Evolutionary conservation across 2,113 vertebrate genomes (phyloP).

Genomic region (Tychaedon coryphoeus): DNA sequence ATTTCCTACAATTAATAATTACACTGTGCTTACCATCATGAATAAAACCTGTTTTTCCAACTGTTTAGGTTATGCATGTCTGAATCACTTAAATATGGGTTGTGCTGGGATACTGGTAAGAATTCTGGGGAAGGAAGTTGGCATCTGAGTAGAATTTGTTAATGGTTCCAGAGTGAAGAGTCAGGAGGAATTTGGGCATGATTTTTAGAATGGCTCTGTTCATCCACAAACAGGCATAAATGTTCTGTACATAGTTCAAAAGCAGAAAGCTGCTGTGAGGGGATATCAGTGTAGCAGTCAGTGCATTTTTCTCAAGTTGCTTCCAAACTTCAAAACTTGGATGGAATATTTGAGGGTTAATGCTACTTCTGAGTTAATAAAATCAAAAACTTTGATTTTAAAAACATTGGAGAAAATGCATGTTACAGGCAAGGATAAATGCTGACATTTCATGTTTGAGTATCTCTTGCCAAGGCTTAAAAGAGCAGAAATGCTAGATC

Average conservation of each 20-base stretch:
- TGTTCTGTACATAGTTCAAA: neutral
- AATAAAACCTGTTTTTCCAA: neutral
- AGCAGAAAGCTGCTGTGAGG: neutral
- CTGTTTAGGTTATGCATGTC: neutral
- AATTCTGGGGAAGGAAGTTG: neutral
- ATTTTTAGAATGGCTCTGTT: neutral
- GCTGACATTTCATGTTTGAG: neutral
- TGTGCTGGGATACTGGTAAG: neutral
- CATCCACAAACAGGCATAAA: neutral
- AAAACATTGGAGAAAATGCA: neutral
- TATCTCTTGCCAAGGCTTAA: neutral
- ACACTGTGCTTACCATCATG: neutral
- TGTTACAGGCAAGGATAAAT: neutral
- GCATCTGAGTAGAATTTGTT: neutral
- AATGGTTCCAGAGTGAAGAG: neutral
- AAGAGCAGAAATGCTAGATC: constrained; percentile 17
- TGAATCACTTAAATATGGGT: neutral
- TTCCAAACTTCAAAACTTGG: neutral
- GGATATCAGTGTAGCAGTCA: neutral
- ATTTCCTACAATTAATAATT: neutral
- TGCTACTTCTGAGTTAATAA: neutral
- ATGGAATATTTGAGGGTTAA: neutral
- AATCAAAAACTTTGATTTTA: neutral
- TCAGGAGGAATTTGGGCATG: neutral
- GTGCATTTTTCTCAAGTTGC: neutral